Evolutionary conservation across 2,797 vertebrate species (phyloP).

Genomic region (Sebastes diaconus): DNA sequence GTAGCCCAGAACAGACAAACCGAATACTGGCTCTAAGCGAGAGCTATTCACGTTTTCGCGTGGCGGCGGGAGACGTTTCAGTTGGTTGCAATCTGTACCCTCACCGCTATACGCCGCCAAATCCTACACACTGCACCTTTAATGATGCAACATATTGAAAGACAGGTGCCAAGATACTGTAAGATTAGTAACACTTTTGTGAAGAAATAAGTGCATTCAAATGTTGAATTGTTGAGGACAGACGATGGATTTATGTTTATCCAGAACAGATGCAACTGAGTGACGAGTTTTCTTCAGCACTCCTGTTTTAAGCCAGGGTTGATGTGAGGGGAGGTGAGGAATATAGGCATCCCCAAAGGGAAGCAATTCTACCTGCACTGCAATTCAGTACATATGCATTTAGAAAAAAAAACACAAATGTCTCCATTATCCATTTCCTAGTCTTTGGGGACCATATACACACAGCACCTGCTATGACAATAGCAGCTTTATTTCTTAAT

Average conservation of each 20-base stretch:
- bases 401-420: neutral
- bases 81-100: too few species aligned
- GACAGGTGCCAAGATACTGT: neutral
- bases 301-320: neutral
- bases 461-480: neutral
- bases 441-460: neutral
- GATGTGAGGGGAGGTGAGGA: neutral
- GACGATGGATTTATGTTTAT: neutral
- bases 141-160: neutral
- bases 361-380: neutral
- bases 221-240: neutral
- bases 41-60: too few species aligned
- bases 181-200: neutral
- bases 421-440: neutral
- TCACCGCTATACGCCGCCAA: accelerated
- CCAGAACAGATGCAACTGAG: neutral
- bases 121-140: neutral
- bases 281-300: neutral
- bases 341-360: neutral
- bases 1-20: too few species aligned
- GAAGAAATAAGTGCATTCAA: neutral
- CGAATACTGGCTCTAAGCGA: too few species aligned
- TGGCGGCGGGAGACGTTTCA: too few species aligned
- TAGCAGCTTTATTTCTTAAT: neutral
- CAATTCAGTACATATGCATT: neutral